Evolutionary conservation across 2,888 invertebrate species (phyloP).

Genomic region (Drosophila bunnanda): DNA sequence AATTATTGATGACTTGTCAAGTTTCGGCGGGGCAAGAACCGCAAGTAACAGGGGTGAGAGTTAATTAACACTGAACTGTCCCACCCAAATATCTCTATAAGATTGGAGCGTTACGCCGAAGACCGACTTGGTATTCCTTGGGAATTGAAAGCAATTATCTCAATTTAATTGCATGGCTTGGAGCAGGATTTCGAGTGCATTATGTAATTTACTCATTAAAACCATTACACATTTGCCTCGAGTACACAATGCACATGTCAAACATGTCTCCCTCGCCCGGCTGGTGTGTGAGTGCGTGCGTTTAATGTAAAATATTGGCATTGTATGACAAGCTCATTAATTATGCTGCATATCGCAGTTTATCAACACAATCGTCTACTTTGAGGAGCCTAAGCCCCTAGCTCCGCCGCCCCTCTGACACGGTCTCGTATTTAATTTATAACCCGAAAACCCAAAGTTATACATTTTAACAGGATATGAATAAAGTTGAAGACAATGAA

Average conservation of each 20-base stretch:
- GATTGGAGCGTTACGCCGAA: neutral
- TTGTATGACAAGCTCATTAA: slow-evolving; percentile 78
- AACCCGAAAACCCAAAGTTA: slow-evolving; percentile 79
- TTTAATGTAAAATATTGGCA: slow-evolving; percentile 76
- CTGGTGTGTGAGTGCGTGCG: slow-evolving; percentile 46
- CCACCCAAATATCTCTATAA: slow-evolving; percentile 1
- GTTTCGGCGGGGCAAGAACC: slow-evolving; percentile 14
- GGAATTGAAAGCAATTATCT: slow-evolving; percentile 45
- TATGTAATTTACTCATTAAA: slow-evolving; percentile 73
- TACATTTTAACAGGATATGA: slow-evolving; percentile 80
- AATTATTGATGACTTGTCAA: slow-evolving; percentile 51
- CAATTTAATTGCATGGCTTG: slow-evolving; percentile 47
- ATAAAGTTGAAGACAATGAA: slow-evolving; percentile 81
- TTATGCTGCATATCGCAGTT: slow-evolving; percentile 78
- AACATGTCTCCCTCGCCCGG: slow-evolving; percentile 22
- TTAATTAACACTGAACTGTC: slow-evolving; percentile 38
- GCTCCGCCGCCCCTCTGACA: neutral
- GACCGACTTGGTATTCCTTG: slow-evolving; percentile 8
- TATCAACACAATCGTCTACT: slow-evolving; percentile 79
- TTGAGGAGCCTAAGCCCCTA: slow-evolving; percentile 55
- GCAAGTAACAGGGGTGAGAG: slow-evolving; percentile 33
- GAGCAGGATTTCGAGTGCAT: slow-evolving; percentile 50
- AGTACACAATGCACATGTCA: slow-evolving; percentile 45
- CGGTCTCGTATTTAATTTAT: slow-evolving; percentile 70
- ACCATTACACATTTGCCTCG: slow-evolving; percentile 63